Base-by-base conservation (phyloP, 2,113 vertebrate genomes). In the Arvicanthis niloticus region DNA sequence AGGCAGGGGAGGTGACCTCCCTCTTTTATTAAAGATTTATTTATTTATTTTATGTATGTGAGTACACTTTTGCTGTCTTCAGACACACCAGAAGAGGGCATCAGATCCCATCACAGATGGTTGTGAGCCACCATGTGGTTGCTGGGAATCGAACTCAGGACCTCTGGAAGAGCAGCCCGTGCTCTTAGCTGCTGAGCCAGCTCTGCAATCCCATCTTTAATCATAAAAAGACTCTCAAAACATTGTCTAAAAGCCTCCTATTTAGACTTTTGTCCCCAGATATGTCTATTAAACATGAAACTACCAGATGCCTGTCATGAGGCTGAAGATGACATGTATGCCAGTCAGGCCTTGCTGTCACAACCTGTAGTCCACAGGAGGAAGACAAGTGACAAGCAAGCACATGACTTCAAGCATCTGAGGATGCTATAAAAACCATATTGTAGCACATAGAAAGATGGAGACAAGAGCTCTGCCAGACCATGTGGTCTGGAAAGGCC, bases 301-400 rank as follows among this genome's bases (percentile, higher is more conserved):
- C 16, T 29, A 5, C 26, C 0, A 1, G 67, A 40, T 31, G 51
- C 37, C 22, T n/a, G 16, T 65, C 0, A 16, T 16, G 11, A 89
- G 62, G 2, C 40, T n/a, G 10, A 58, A 82, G 7, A 26, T 5
- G 11, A 42, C 45, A 24, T 48, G 45, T 11, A 17, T 2, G 9
- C 53, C n/a, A 48, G 34, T 40, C 81, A 65, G 77, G 51, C n/a
- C 67, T 81, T 53, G 40, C 19, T 53, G 45, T 72, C 62, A 13
- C 2, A 5, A 37, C 62, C 48, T 90, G 6, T 0, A 1, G 29
- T 11, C 1, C 0, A 4, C 48, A 9, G 37, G 37, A n/a, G 53
- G 26, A 53, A 26, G 40, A 24, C 4, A 17, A n/a, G 15, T 11
- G 24, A 22, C 31, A 29, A 90, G 24, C n/a, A 45, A 45, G 45